Evolutionary conservation across 2,113 vertebrate genomes (phyloP).

Genomic region (Psittacula cyanocephala): DNA sequence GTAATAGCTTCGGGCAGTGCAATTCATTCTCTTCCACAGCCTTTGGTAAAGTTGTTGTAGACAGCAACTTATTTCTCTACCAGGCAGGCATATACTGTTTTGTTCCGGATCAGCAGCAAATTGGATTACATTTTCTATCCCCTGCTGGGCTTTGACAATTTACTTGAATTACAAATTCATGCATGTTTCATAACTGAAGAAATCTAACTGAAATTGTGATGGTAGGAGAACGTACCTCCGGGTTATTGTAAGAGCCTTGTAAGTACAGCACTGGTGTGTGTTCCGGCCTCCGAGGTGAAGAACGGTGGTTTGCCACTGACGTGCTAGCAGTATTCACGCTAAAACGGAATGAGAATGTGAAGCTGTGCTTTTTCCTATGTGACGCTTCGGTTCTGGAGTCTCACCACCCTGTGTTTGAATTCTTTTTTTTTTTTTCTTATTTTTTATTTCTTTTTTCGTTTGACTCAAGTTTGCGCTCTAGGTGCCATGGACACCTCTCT

Average conservation of each 20-base stretch:
- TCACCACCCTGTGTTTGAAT: neutral
- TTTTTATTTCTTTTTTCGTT: neutral
- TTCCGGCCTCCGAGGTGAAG: rapidly evolving
- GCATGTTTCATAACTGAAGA: neutral
- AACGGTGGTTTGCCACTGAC: neutral
- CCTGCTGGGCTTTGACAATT: neutral
- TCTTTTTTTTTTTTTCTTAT: neutral
- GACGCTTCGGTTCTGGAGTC: neutral
- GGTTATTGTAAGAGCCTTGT: neutral
- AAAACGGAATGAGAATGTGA: neutral
- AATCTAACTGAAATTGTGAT: neutral
- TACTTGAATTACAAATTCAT: neutral
- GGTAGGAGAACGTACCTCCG: neutral
- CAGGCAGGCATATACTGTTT: neutral
- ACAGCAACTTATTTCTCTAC: neutral
- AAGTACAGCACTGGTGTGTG: neutral
- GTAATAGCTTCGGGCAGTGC: neutral
- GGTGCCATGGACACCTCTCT: neutral
- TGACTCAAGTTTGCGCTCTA: neutral
- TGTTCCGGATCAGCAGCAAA: neutral
- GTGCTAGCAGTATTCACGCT: neutral
- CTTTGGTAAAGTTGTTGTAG: neutral
- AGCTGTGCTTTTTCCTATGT: neutral
- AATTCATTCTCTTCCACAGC: neutral
- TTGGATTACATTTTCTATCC: neutral